Conservation (phyloP, 2,888 invertebrate genomes). For the Panzeria rudis region DNA sequence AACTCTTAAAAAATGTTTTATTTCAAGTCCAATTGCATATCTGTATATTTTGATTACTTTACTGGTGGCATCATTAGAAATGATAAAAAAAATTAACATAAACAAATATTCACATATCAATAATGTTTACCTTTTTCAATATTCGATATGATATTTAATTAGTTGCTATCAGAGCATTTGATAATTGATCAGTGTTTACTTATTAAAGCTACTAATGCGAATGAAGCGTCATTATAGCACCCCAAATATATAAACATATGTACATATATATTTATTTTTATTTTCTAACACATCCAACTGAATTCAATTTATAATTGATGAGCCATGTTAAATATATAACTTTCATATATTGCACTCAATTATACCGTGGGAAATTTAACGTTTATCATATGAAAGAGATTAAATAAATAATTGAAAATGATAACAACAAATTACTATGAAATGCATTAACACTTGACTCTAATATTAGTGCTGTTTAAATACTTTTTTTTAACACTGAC, state of each 20-base stretch:
- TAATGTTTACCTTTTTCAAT: not conserved
- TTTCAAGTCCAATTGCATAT: too few species aligned
- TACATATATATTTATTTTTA: not conserved
- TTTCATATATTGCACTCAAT: constrained; percentile 57
- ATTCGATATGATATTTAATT: constrained; percentile 34
- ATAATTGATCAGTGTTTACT: constrained; percentile 45
- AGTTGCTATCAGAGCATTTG: constrained; percentile 24
- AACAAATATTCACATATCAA: too few species aligned
- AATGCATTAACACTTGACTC: constrained; percentile 57
- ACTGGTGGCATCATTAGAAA: too few species aligned
- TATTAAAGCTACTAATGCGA: constrained; percentile 25
- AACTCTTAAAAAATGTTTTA: too few species aligned
- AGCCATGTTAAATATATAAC: constrained; percentile 52
- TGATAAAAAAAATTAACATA: too few species aligned
- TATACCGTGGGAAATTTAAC: constrained; percentile 65
- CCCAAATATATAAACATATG: constrained; percentile 1
- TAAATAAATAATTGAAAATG: constrained; percentile 50
- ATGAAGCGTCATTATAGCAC: not conserved
- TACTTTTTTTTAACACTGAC: constrained; percentile 41
- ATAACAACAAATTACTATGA: constrained; percentile 31
- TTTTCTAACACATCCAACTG: constrained; percentile 24
- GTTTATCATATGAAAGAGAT: constrained; percentile 50
- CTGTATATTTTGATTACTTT: too few species aligned
- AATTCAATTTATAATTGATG: constrained; percentile 56
- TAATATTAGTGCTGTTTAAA: constrained; percentile 9